Evolutionary conservation across 2,888 invertebrate species (phyloP).

Genomic region (Drosophila multiciliata): DNA sequence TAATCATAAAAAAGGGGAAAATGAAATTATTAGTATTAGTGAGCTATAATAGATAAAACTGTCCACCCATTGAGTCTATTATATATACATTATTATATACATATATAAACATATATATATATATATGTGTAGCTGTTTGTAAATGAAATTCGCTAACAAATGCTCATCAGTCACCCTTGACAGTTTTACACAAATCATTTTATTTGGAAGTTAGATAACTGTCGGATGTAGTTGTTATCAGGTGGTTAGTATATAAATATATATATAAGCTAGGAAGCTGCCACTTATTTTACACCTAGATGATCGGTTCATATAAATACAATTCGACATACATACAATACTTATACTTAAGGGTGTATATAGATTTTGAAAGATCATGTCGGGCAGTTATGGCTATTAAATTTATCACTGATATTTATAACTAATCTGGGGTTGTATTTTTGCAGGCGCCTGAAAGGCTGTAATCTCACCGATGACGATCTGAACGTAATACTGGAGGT

Average conservation of each 20-base stretch:
- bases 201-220: background rate
- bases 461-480: slow-evolving; percentile 91
- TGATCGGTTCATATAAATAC: too few relatives aligned
- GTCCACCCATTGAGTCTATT: background rate
- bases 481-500: slow-evolving; percentile 88
- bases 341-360: background rate
- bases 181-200: background rate
- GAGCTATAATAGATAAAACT: background rate
- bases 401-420: background rate
- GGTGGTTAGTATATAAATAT: background rate
- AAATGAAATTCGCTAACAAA: background rate
- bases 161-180: background rate
- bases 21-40: background rate
- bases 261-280: background rate
- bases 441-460: slow-evolving; percentile 90
- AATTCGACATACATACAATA: too few relatives aligned
- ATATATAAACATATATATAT: background rate
- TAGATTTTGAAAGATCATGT: background rate
- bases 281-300: too few relatives aligned
- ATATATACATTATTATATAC: background rate
- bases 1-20: background rate
- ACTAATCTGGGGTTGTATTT: background rate
- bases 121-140: background rate
- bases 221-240: background rate
- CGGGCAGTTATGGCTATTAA: background rate